These are phyloP conservation scores for Pseudochromis fuscus DNA, from an alignment of 2,797 vertebrate genomes.

Conservation along the genomic window DNA sequence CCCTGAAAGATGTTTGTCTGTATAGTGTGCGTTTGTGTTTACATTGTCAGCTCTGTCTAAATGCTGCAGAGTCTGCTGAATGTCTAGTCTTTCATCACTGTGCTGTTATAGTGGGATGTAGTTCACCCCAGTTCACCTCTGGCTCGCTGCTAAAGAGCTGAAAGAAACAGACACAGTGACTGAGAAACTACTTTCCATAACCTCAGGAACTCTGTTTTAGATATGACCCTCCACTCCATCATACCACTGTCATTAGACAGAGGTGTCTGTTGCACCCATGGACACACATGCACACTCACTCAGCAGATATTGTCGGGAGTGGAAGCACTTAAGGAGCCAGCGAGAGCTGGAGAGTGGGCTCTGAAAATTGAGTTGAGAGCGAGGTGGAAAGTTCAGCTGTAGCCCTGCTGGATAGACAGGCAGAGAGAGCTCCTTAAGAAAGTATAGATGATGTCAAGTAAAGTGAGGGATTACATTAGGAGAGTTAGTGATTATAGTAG, in stretches of 20 bases:
- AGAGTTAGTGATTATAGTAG: conserved; percentile 59
- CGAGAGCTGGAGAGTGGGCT: conserved; percentile 37
- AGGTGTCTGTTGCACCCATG: not conserved
- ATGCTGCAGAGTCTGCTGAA: conserved; percentile 41
- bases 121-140: conserved; percentile 54
- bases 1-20: conserved; percentile 21
- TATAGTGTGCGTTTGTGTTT: conserved; percentile 33
- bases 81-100: conserved; percentile 51
- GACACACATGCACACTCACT: not conserved
- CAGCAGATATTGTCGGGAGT: conserved; percentile 27
- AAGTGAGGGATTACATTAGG: conserved; percentile 66
- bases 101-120: conserved; percentile 46
- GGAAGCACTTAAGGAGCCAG: conserved; percentile 55
- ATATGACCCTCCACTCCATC: not conserved
- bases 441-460: conserved; percentile 55
- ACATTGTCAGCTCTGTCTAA: conserved; percentile 38
- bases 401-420: conserved; percentile 39
- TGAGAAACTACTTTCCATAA: conserved; percentile 44
- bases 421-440: conserved; percentile 49
- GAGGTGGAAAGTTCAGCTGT: conserved; percentile 61
- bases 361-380: conserved; percentile 48
- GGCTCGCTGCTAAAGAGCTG: conserved; percentile 36
- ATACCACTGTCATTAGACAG: conserved; percentile 10
- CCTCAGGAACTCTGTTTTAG: conserved; percentile 27
- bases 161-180: conserved; percentile 16